A percentile compares a stretch with the other conserved stretches of the same genome.
phyloP scores from a whole-genome alignment of 23 tunicate genomes.

The Clavelina lepadiformis region DNA sequence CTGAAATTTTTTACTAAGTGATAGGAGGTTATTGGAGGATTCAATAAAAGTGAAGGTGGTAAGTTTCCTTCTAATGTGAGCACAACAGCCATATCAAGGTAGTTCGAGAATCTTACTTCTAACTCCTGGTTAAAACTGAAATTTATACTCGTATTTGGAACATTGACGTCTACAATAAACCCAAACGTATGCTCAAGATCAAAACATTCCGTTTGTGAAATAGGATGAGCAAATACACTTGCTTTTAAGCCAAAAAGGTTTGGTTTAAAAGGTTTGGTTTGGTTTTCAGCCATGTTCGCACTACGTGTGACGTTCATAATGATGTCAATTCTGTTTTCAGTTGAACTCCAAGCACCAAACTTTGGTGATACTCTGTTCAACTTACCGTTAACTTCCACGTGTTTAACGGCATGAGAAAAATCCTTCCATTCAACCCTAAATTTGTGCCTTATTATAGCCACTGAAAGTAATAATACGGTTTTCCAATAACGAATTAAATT shows the following conservation, averaged over 20 bases:
- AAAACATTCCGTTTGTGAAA: neutral
- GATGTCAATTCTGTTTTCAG: conserved; percentile 8
- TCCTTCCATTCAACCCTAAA: too few species aligned
- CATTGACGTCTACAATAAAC: neutral
- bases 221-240: conserved; percentile 1
- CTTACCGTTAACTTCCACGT: neutral
- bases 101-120: neutral
- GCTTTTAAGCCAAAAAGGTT: neutral
- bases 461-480: too few species aligned
- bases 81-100: too few species aligned
- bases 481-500: too few species aligned
- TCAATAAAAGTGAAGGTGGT: too few species aligned
- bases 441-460: too few species aligned
- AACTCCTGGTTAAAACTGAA: neutral
- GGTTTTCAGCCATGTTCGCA: neutral
- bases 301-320: neutral
- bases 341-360: neutral
- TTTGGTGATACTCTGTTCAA: neutral
- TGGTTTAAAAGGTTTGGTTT: too few species aligned
- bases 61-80: too few species aligned
- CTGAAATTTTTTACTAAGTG: too few species aligned
- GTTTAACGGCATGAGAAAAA: neutral
- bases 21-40: too few species aligned
- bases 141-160: neutral
- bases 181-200: conserved; percentile 6